These are phyloP conservation scores for Spialia ferax DNA, from an alignment of 2,888 invertebrate species.

Conservation along the genomic window DNA sequence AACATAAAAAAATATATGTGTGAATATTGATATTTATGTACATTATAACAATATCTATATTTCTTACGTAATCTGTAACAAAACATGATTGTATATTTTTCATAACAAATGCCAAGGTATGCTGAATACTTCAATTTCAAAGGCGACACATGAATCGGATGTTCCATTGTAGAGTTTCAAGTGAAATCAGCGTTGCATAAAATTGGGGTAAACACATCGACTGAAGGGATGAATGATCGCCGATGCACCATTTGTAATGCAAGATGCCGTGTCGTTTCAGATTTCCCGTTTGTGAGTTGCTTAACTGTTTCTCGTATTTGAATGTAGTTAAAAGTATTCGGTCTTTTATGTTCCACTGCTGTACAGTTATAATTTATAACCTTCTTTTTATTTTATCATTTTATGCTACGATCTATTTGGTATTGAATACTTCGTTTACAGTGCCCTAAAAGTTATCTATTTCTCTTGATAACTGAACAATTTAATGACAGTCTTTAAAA, in stretches of 20 bases:
- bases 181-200: conserved; percentile 60
- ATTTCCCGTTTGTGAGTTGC: conserved; percentile 27
- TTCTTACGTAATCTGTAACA: too few species aligned
- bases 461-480: neutral
- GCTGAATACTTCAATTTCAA: too few species aligned
- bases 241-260: conserved; percentile 35
- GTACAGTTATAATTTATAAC: too few species aligned
- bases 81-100: too few species aligned
- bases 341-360: neutral
- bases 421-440: neutral
- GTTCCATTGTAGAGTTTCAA: conserved; percentile 62
- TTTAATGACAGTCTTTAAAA: conserved; percentile 42
- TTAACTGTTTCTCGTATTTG: neutral
- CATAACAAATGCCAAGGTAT: too few species aligned
- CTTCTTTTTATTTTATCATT: too few species aligned
- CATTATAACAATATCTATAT: too few species aligned
- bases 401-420: neutral
- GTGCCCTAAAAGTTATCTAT: neutral
- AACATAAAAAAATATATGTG: too few species aligned
- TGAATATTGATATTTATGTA: too few species aligned
- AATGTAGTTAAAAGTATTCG: neutral
- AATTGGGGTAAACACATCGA: conserved; percentile 73
- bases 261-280: conserved; percentile 29
- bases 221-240: conserved; percentile 57
- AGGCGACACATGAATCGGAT: too few species aligned